phyloP scores from a whole-genome alignment of 2,797 vertebrate genomes.

The Amazona finschi region DNA sequence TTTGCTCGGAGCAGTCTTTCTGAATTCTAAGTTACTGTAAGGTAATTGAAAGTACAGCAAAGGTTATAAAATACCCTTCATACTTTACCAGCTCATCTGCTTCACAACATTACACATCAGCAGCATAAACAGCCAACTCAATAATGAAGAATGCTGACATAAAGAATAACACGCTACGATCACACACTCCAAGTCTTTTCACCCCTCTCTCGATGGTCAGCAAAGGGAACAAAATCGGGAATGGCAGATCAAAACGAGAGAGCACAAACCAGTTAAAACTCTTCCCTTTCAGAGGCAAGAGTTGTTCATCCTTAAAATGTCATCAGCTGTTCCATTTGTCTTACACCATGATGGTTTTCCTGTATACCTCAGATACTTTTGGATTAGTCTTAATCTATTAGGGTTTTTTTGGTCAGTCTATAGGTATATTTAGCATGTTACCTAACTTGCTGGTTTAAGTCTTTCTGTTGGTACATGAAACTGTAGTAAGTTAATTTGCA shows the following conservation, averaged over 20 bases:
- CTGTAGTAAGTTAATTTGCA: neutral
- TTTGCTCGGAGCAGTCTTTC: conserved; percentile 33
- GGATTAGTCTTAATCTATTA: neutral
- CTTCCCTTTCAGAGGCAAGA: neutral
- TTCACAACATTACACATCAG: conserved; percentile 51
- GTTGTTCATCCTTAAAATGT: neutral
- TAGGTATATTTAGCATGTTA: neutral
- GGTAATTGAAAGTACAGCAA: conserved; percentile 24
- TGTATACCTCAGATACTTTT: neutral
- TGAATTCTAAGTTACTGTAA: conserved; percentile 35
- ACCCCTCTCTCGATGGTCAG: neutral
- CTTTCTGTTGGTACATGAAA: neutral
- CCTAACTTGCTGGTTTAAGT: neutral
- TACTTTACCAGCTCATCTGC: conserved; percentile 45
- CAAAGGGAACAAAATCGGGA: conserved; percentile 2
- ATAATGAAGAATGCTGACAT: conserved; percentile 47
- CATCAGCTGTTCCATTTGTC: neutral
- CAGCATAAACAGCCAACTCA: conserved; percentile 29
- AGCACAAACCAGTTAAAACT: neutral
- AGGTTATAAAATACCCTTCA: conserved; percentile 46
- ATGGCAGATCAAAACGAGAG: neutral
- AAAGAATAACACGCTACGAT: neutral
- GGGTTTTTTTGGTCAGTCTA: neutral
- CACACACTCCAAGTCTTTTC: neutral
- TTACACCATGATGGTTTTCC: neutral